Evolutionary conservation across 2,797 vertebrate genomes (phyloP), one percentile per base, ranked within the genome.

Genomic region (Cossypha dichroa): DNA sequence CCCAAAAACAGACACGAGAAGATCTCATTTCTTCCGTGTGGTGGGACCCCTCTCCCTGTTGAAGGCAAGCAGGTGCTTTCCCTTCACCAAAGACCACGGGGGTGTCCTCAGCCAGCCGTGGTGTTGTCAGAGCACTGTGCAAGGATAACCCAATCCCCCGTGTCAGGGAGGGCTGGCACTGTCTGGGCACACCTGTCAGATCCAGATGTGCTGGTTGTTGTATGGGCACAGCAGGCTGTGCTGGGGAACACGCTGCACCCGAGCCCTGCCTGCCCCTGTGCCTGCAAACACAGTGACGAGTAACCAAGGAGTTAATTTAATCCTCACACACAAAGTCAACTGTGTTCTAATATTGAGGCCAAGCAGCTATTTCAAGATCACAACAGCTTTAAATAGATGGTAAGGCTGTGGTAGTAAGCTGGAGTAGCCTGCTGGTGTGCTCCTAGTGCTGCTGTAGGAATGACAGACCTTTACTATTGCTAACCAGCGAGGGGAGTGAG

Each of bases 341-440:
- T 1, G 0, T 51, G 48, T n/a, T 73, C 73, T 45, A 49, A 90
- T 84, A 88, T 19, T 31, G 89, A 84, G 69, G 76, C 56, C 86
- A 77, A 74, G 77, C 67, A 85, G 83, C 92, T 95, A 70, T 93
- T 96, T 85, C 67, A 46, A 58, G 92, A 85, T 73, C 48, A 66
- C 73, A 69, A 25, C 73, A 86, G 87, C 95, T 93, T 91, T 91
- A 90, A 95, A 82, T 91, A 95, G 91, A 73, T 69, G 68, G 74
- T 66, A 67, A 75, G 89, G 10, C 48, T 56, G 81, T 18, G 58
- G 88, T 67, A 74, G 58, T 33, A 49, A 85, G 73, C 82, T 84
- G 93, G 90, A 90, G 79, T 72, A 90, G 85, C 23, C 41, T 54
- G 41, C 33, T 93, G 62, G 68, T 1, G 70, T 10, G 63, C 80